These are phyloP conservation scores for Schizothorax lantsangensis DNA, from an alignment of 2,797 vertebrate genomes.

Conservation along the genomic window DNA sequence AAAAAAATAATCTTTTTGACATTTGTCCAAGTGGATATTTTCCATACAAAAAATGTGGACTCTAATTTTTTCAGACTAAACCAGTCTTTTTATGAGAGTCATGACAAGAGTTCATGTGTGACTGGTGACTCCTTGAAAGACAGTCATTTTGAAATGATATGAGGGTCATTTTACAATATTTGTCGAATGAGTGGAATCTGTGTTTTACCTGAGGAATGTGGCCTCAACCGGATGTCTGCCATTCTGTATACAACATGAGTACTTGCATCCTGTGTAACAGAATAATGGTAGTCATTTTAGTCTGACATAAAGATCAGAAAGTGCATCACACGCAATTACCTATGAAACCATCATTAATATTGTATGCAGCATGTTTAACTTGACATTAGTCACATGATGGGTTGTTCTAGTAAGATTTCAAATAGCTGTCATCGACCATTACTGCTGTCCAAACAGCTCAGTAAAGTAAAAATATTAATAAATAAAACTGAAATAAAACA, in stretches of 20 bases:
- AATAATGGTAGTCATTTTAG: constrained; percentile 6
- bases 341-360: constrained; percentile 23
- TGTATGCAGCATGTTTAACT: not conserved
- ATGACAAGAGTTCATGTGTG: not conserved
- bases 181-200: not conserved
- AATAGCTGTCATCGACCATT: not conserved
- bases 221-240: constrained; percentile 71
- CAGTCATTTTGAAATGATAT: not conserved
- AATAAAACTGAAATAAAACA: not conserved
- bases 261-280: constrained; percentile 71
- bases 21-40: not conserved
- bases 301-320: not conserved
- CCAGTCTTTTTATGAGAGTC: not conserved
- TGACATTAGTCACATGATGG: not conserved
- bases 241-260: constrained; percentile 84
- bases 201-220: constrained; percentile 74
- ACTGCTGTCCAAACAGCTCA: not conserved
- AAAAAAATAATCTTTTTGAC: not conserved
- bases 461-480: not conserved
- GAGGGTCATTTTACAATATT: constrained; percentile 11
- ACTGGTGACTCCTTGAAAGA: not conserved
- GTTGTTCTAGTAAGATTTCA: not conserved
- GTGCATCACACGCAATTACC: not conserved
- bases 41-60: not conserved
- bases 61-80: not conserved